These are phyloP conservation scores for Oscheius myriophilus DNA, from an alignment of 2,888 invertebrate genomes.

Conservation along the genomic window DNA sequence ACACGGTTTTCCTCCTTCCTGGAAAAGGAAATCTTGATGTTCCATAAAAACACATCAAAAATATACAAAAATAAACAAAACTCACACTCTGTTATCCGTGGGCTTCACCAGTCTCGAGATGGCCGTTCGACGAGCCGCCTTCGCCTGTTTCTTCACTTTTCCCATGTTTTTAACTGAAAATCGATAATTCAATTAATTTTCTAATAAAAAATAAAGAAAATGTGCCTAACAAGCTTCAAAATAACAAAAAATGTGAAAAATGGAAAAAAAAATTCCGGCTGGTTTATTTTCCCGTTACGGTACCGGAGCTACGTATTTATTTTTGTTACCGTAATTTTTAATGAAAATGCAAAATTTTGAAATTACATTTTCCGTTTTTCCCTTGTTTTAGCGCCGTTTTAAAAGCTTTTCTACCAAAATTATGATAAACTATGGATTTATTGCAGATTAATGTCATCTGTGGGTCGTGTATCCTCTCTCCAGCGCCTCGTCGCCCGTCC, in stretches of 20 bases:
- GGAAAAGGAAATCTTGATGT: constrained; percentile 29
- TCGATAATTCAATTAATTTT: not conserved
- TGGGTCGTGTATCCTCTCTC: constrained; percentile 1
- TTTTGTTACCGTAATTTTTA: not conserved
- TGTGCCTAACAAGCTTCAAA: too few species aligned
- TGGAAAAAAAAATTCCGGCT: not conserved
- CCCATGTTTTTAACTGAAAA: constrained; percentile 45
- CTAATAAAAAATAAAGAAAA: constrained; percentile 1
- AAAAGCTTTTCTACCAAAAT: not conserved
- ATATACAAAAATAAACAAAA: constrained; percentile 15
- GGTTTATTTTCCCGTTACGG: not conserved
- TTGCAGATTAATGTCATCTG: not conserved
- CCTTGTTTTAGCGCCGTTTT: constrained; percentile 1
- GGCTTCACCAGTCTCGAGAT: constrained; percentile 65
- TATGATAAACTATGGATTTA: not conserved
- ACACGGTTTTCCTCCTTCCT: constrained; percentile 67
- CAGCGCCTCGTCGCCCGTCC: constrained; percentile 8
- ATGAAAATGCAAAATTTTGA: constrained; percentile 15
- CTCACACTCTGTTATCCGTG: constrained; percentile 68
- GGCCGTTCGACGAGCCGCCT: constrained; percentile 41
- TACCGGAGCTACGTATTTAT: too few species aligned
- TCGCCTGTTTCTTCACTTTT: constrained; percentile 50
- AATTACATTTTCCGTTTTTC: constrained; percentile 3
- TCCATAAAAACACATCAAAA: not conserved
- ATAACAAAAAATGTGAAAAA: not conserved